Base-by-base conservation (phyloP, 2,888 invertebrate species). In the Fabriciana adippe region DNA sequence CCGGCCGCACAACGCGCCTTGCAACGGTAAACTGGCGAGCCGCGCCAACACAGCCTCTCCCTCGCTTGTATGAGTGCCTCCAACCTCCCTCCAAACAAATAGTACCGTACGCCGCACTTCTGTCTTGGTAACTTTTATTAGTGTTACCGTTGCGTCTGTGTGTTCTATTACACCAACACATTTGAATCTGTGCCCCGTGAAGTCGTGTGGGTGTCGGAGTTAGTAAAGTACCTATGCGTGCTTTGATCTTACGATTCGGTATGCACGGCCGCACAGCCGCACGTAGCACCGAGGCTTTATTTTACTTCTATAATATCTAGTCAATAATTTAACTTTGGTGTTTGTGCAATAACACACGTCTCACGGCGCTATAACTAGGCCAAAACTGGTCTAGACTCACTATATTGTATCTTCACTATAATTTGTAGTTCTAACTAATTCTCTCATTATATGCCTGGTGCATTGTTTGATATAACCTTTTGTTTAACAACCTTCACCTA, bases 181-280 rank as follows among this genome's bases (percentile, higher is more conserved):
- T 71, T 72, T 67, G 73, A 77, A 66, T 74, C 72, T 78, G 75
- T 78, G 78, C 73, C 78, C 80, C 76, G 77, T 78, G 73, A 71
- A 77, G 74, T 74, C 82, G 78, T 89, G 89, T 90, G 87, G 88
- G 90, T 90, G 88, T 88, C 81, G 82, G 85, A 85, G 85, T 90
- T 88, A 87, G 88, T 89, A 86, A 87, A 87, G 91, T 91, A 89
- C 88, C 89, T 88, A 90, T 88, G 91, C 89, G 90, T 91, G 91
- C 92, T 92, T 91, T 91, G 92, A 92, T 92, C 92, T 92, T 91
- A 92, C 86, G 90, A 92, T 90, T 92, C 88, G 92, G 92, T 91
- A 91, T 92, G 90, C 90, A 90, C 89, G 89, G 89, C 86, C 87
- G 89, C 88, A 83, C 89, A 80, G 86, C 83, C 82, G 87, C 90